Evolutionary conservation across 2,113 vertebrate species (phyloP).

Genomic region (Oplegnathus fasciatus): DNA sequence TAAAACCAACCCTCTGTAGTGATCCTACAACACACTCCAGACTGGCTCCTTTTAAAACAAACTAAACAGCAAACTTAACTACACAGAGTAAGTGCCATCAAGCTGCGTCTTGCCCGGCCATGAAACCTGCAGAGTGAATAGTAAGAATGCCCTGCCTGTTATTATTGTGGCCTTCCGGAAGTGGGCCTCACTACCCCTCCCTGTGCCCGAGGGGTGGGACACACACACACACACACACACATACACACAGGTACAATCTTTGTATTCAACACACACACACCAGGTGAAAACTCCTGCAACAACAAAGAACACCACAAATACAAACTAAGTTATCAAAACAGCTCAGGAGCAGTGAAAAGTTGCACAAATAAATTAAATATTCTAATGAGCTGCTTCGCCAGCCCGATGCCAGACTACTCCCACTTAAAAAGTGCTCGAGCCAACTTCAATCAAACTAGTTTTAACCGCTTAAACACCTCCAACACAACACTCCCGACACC

Average conservation of each 20-base stretch:
- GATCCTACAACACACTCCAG: not conserved
- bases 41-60: not conserved
- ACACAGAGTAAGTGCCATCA: slow-evolving; percentile 41
- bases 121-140: slow-evolving; percentile 65
- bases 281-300: slow-evolving; percentile 3
- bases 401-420: slow-evolving; percentile 4
- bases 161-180: slow-evolving; percentile 80
- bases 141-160: slow-evolving; percentile 78
- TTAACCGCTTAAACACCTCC: not conserved
- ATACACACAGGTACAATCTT: slow-evolving; percentile 71
- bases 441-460: slow-evolving; percentile 27
- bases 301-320: not conserved
- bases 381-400: slow-evolving; percentile 10
- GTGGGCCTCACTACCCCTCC: slow-evolving; percentile 79
- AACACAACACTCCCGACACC: not conserved
- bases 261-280: slow-evolving; percentile 43
- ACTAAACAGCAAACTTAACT: slow-evolving; percentile 13
- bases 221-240: too few species aligned
- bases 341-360: not conserved
- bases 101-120: slow-evolving; percentile 78
- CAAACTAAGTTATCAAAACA: not conserved
- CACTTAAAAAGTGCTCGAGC: slow-evolving; percentile 16
- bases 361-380: slow-evolving; percentile 9
- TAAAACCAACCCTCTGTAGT: not conserved
- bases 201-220: slow-evolving; percentile 55